phyloP scores from a whole-genome alignment of 2,797 vertebrate species.

The Thripadectes ignobilis region DNA sequence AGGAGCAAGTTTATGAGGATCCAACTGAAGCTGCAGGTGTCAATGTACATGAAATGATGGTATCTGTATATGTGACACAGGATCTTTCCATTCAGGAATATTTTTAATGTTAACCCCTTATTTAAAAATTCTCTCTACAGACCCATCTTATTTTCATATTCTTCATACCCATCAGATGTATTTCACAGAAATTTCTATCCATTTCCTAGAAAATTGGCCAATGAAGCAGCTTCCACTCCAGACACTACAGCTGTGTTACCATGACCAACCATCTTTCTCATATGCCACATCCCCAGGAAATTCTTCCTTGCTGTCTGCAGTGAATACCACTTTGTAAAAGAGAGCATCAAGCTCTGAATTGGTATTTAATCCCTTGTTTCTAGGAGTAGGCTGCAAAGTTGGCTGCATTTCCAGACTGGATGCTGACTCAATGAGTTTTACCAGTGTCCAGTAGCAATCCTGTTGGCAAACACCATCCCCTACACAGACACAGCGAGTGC shows the following conservation, averaged over 20 bases:
- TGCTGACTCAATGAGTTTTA: neutral
- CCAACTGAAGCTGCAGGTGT: neutral
- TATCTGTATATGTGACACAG: slow-evolving; percentile 15
- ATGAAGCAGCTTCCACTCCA: neutral
- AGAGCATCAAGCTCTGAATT: neutral
- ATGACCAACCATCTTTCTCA: fast-evolving
- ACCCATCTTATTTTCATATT: neutral
- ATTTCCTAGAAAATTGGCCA: neutral
- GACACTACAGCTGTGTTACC: neutral
- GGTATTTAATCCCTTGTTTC: neutral
- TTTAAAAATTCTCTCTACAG: neutral
- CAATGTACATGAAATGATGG: neutral
- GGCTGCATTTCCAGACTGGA: neutral
- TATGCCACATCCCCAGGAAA: neutral
- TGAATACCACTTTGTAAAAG: neutral
- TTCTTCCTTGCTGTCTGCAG: neutral
- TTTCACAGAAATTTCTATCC: neutral
- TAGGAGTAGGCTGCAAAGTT: neutral
- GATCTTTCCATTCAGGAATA: slow-evolving; percentile 37
- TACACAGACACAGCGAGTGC: fast-evolving
- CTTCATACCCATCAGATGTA: neutral
- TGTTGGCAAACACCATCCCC: neutral
- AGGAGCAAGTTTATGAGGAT: slow-evolving; percentile 47
- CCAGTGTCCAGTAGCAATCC: neutral
- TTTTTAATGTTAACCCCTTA: neutral